Conservation (phyloP, 2,113 vertebrate genomes). For the Scalopus aquaticus region DNA sequence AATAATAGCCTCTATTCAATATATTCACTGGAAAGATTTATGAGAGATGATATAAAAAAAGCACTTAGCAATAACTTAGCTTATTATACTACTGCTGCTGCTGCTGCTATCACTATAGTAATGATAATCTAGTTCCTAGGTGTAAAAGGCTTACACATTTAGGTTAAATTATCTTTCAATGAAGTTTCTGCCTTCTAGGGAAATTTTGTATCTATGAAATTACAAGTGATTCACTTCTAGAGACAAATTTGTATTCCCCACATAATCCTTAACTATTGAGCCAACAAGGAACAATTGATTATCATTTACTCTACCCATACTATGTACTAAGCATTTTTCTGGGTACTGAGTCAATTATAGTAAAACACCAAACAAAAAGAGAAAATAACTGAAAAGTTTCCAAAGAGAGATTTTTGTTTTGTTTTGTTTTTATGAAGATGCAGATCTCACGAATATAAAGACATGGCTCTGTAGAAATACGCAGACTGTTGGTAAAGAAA, state of each 20-base stretch:
- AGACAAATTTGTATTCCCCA: constrained; percentile 23
- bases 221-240: background rate
- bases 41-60: background rate
- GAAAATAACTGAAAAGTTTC: constrained; percentile 27
- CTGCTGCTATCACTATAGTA: background rate
- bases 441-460: constrained; percentile 12
- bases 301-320: background rate
- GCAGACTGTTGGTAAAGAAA: constrained; percentile 11
- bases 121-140: constrained; percentile 3
- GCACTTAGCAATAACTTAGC: constrained; percentile 10
- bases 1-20: background rate
- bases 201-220: constrained; percentile 51
- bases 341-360: constrained; percentile 13
- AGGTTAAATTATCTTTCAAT: constrained; percentile 35
- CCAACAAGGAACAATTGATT: background rate
- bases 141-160: constrained; percentile 31
- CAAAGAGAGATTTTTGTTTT: constrained; percentile 10
- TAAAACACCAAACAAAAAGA: constrained; percentile 45
- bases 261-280: background rate
- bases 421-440: background rate
- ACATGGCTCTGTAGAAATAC: background rate
- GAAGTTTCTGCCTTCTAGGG: background rate
- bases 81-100: background rate
- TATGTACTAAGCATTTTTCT: background rate
- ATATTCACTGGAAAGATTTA: background rate